These are phyloP conservation scores for Onchidella celtica DNA, from an alignment of 2,888 invertebrate genomes.

Conservation along the genomic window DNA sequence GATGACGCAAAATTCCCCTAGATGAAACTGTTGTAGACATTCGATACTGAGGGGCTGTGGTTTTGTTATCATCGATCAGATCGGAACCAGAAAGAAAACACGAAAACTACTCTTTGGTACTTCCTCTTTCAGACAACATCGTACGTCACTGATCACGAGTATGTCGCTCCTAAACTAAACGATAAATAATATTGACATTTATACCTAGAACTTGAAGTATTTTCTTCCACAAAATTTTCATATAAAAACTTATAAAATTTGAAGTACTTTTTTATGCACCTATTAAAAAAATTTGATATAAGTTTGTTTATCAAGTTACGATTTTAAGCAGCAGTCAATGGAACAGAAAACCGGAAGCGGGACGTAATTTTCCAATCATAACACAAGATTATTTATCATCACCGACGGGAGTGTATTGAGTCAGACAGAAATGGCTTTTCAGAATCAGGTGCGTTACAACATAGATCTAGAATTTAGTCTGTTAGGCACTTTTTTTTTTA, in stretches of 20 bases:
- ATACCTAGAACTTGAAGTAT: too few relatives aligned
- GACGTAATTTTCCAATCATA: constrained; percentile 7
- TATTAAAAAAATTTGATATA: too few relatives aligned
- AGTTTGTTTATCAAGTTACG: neutral
- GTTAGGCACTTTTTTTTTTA: too few relatives aligned
- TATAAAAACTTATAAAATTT: too few relatives aligned
- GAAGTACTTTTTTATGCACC: too few relatives aligned
- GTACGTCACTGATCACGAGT: constrained; percentile 50
- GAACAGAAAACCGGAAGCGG: constrained; percentile 24
- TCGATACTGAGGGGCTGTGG: too few relatives aligned
- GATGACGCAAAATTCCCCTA: too few relatives aligned
- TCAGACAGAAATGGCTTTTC: constrained; percentile 4
- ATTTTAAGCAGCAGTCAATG: neutral
- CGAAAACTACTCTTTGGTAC: neutral
- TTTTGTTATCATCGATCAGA: neutral
- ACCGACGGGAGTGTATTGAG: neutral
- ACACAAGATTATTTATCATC: neutral
- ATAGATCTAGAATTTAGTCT: too few relatives aligned
- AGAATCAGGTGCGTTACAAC: constrained; percentile 4
- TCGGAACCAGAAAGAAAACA: neutral
- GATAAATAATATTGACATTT: constrained; percentile 26
- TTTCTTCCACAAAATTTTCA: too few relatives aligned
- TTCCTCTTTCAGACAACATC: constrained; percentile 34
- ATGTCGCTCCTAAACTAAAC: constrained; percentile 10
- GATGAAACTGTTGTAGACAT: too few relatives aligned